phyloP scores from a whole-genome alignment of 2,113 vertebrate species.

The Setophaga petechia region DNA sequence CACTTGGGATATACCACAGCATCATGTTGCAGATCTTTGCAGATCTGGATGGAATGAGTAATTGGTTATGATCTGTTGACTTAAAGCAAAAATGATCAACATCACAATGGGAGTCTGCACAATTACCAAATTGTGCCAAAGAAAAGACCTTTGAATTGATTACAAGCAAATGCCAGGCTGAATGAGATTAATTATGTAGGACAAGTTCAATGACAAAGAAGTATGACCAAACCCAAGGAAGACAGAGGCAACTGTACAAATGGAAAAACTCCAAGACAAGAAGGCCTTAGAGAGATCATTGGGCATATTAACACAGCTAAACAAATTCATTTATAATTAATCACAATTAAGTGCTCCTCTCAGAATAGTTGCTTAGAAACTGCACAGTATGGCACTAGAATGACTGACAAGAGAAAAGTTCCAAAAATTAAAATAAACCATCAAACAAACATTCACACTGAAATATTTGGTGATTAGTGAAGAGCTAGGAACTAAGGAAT shows the following conservation, averaged over 20 bases:
- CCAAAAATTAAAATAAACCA: conserved; percentile 16
- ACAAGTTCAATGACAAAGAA: conserved; percentile 42
- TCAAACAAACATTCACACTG: conserved; percentile 34
- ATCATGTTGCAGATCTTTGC: conserved; percentile 70
- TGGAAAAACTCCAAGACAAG: conserved; percentile 59
- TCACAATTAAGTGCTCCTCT: conserved; percentile 45
- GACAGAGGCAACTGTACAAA: conserved; percentile 41
- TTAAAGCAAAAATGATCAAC: conserved; percentile 62
- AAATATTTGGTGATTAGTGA: conserved; percentile 7
- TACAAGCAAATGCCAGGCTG: conserved; percentile 46
- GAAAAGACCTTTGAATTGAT: conserved; percentile 49
- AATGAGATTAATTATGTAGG: conserved; percentile 57
- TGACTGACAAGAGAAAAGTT: conserved; percentile 33
- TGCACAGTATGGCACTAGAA: conserved; percentile 24
- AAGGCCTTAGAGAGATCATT: conserved; percentile 57
- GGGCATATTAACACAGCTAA: conserved; percentile 38
- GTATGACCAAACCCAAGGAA: conserved; percentile 51
- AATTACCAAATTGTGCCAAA: conserved; percentile 58
- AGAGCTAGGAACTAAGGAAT: not conserved
- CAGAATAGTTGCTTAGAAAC: conserved; percentile 22
- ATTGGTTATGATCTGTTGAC: conserved; percentile 54
- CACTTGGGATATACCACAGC: conserved; percentile 71
- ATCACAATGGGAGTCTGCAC: conserved; percentile 50
- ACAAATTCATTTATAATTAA: conserved; percentile 34
- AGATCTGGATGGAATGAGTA: conserved; percentile 67